Base-by-base conservation (phyloP, 2,797 vertebrate species). In the Gobio occitaniae region DNA sequence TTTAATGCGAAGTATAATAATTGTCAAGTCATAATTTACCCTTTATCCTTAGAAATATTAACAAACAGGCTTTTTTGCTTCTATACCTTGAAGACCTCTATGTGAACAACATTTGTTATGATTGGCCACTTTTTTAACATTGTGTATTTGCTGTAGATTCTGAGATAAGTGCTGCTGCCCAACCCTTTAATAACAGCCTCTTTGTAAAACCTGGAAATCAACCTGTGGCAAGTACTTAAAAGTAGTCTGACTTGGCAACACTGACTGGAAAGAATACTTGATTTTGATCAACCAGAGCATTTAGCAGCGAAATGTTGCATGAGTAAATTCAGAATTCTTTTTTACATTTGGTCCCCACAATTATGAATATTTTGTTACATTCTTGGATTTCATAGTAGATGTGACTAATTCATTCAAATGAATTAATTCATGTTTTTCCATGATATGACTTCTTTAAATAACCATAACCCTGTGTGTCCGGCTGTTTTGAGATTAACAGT, bases 401-500 rank as follows among this genome's bases (percentile, higher is more conserved):
- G 36, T 5, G 6, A 21, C 56, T 63, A 29, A 65, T 83, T 75
- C 3, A 25, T 83, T 44, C 1, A 44, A 44, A 44, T 44, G 2
- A 9, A 44, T 44, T 9, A 9, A 44, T 44, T 44, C 2, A 44
- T 44, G 41, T 48, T 61, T 82, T 71, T 71, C 3, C 17, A 6
- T 69, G 8, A 48, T 71, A 47, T 32, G 80, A 61, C 52, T 15
- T 6, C 36, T 59, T 72, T 72, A 50, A 74, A 82, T 63, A 59
- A 38, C 54, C 29, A 21, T 74, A 36, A n/a, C 19, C 29, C 54
- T 12, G 71, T 63, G 25, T 83, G 82, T 76, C 47, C 59, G 32
- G 59, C 19, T 66, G 61, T 66, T 65, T 29, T 54, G 61, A 76
- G 72, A 83, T 68, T 76, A 76, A 76, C 59, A 41, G 72, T 68